Evolutionary conservation across 2,888 invertebrate genomes (phyloP).

Genomic region (Eupithecia insigniata): DNA sequence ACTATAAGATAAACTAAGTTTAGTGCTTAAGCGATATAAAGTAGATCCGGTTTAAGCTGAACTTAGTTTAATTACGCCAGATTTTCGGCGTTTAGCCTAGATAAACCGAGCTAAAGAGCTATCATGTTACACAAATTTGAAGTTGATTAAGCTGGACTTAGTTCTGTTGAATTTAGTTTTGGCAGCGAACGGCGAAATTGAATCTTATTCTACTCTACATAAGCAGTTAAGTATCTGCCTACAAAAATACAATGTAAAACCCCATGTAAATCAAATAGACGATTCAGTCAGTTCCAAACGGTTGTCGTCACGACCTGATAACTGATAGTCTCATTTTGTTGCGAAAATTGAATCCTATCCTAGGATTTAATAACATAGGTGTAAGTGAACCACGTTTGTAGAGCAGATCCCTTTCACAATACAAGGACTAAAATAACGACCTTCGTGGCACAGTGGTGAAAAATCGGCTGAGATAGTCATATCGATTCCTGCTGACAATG

Average conservation of each 20-base stretch:
- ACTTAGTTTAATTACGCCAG: no score
- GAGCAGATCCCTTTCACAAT: conserved; percentile 21
- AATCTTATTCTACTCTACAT: no score
- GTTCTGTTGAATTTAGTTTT: no score
- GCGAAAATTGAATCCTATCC: conserved; percentile 28
- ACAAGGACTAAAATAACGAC: conserved; percentile 17
- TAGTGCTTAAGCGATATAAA: no score
- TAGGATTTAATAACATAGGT: conserved; percentile 6
- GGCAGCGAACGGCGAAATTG: no score
- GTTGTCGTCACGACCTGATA: conserved; percentile 44
- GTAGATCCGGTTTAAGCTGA: no score
- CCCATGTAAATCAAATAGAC: conserved; percentile 16
- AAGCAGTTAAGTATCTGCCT: no score
- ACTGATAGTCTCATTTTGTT: conserved; percentile 45
- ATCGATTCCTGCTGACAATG: neutral
- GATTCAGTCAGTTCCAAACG: conserved; percentile 13
- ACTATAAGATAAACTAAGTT: no score
- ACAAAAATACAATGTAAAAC: neutral
- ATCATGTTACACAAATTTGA: no score
- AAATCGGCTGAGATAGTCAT: neutral
- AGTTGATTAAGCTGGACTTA: no score
- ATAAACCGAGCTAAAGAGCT: no score
- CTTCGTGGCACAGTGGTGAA: conserved; percentile 1
- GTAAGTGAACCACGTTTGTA: conserved; percentile 16
- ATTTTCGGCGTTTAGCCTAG: no score